Conservation (phyloP, 2,797 vertebrate genomes). For the Kryptolebias ocellatus region DNA sequence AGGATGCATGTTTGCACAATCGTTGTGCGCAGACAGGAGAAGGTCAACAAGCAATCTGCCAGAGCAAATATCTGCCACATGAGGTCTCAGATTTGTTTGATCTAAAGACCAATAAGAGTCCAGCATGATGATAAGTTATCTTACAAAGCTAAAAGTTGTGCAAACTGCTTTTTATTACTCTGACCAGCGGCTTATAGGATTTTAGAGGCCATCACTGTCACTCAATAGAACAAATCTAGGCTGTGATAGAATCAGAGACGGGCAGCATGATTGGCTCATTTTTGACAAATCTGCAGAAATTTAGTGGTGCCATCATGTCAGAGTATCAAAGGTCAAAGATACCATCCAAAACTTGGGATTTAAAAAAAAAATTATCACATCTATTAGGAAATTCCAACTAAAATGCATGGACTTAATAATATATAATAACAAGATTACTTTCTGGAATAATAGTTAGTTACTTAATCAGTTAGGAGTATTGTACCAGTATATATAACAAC, state of each 20-base stretch:
- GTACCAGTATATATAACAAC: neutral
- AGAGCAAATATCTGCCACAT: neutral
- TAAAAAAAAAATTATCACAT: too few relatives aligned
- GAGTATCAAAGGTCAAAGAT: neutral
- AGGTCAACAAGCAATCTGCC: neutral
- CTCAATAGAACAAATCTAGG: neutral
- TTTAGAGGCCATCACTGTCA: neutral
- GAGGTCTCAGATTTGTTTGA: neutral
- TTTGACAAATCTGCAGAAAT: neutral
- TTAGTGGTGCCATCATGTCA: neutral
- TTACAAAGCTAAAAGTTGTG: neutral
- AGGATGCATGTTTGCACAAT: too few relatives aligned
- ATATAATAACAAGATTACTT: too few relatives aligned
- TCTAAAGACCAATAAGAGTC: neutral
- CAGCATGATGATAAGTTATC: neutral
- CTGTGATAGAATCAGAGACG: neutral
- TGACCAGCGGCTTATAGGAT: too few relatives aligned
- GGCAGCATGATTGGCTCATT: neutral
- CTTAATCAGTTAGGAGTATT: too few relatives aligned
- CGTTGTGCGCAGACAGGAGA: neutral
- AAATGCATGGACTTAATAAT: too few relatives aligned
- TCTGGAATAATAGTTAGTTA: too few relatives aligned
- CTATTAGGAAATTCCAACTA: too few relatives aligned
- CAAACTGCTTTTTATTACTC: neutral
- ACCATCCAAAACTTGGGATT: neutral